Percentiles rank a stretch among this genome's conserved stretches.
Conservation (phyloP, 2,797 vertebrate species). For the Alauda arvensis region DNA sequence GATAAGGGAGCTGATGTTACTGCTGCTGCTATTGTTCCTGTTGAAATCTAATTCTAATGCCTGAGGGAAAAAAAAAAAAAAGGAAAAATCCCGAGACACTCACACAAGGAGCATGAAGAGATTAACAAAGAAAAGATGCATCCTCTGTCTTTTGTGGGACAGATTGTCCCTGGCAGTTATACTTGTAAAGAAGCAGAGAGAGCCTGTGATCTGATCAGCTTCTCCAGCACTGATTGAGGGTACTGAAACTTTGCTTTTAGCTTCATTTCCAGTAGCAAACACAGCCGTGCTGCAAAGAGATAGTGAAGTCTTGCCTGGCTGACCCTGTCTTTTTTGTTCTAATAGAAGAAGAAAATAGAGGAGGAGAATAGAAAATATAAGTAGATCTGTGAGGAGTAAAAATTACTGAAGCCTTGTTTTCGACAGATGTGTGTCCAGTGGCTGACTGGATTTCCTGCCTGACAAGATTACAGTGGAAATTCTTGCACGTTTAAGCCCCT, state of each 20-base stretch:
- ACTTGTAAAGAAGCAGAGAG: background rate
- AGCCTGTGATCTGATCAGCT: background rate
- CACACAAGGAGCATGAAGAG: background rate
- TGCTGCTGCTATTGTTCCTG: background rate
- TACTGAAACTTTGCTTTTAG: background rate
- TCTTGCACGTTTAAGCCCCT: background rate
- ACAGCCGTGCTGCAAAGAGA: background rate
- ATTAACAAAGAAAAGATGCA: background rate
- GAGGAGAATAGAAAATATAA: background rate
- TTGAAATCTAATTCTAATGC: conserved; percentile 12
- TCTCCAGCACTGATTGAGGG: background rate
- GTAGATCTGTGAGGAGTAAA: background rate
- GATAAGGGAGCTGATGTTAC: conserved; percentile 2
- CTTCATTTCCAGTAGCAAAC: background rate
- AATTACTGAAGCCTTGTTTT: background rate
- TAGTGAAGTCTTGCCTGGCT: background rate
- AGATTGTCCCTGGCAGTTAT: background rate
- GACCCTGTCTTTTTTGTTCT: background rate
- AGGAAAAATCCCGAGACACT: background rate
- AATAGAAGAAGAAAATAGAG: background rate
- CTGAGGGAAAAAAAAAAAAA: fast-evolving
- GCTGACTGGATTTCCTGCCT: background rate
- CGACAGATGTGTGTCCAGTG: background rate
- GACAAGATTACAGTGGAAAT: background rate
- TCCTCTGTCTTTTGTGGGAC: background rate